Percentiles rank a stretch among this genome's conserved stretches.
Conservation (phyloP, 2,113 vertebrate genomes). For the Syngnathus typhle region DNA sequence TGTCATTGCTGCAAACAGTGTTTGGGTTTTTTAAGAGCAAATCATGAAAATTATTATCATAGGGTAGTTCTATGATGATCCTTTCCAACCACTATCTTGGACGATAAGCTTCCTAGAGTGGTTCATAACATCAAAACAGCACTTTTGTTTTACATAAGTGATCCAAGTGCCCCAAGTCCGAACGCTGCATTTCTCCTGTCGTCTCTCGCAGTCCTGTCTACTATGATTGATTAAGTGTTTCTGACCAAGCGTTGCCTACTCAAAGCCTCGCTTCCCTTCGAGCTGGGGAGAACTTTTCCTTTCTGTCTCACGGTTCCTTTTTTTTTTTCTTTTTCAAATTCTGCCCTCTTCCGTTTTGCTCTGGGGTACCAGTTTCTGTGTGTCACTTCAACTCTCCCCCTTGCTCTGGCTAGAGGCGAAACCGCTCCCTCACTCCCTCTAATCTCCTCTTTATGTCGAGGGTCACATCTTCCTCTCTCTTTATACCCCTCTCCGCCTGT, state of each 20-base stretch:
- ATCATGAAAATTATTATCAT: no score
- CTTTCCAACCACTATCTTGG: background rate
- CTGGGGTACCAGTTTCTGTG: conserved; percentile 25
- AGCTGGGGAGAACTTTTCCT: conserved; percentile 38
- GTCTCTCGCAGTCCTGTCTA: conserved; percentile 28
- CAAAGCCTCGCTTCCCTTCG: conserved; percentile 29
- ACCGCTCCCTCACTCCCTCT: conserved; percentile 13
- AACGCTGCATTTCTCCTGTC: conserved; percentile 18
- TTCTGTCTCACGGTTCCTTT: conserved; percentile 28
- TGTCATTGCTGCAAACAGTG: no score
- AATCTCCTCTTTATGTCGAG: conserved; percentile 29
- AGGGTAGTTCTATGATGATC: no score
- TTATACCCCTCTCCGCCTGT: conserved; percentile 11
- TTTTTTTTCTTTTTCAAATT: conserved; percentile 5
- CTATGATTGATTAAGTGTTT: conserved; percentile 58
- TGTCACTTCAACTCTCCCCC: conserved; percentile 47
- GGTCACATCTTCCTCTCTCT: conserved; percentile 26
- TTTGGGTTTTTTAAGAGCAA: no score
- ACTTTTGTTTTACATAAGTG: conserved; percentile 28
- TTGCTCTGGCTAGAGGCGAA: conserved; percentile 8
- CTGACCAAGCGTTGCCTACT: conserved; percentile 43
- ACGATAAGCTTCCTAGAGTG: conserved; percentile 19
- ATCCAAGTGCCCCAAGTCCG: conserved; percentile 33
- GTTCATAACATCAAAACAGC: conserved; percentile 19
- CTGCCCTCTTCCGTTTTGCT: conserved; percentile 26